Percentiles rank a stretch among this genome's conserved stretches.
phyloP scores from a whole-genome alignment of 2,888 invertebrate genomes.

The Diploptera punctata region DNA sequence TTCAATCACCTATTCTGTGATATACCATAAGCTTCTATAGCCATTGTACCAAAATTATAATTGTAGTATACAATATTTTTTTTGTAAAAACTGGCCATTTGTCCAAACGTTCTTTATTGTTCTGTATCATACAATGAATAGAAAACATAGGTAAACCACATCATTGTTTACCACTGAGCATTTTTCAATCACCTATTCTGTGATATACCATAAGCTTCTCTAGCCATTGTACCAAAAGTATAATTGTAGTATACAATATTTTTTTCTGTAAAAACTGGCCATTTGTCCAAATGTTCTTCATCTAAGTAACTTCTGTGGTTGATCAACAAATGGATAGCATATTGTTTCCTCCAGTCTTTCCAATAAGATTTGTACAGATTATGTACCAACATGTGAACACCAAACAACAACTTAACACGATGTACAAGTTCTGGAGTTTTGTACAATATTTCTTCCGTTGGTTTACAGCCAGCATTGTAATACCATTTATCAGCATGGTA shows the following conservation, averaged over 20 bases:
- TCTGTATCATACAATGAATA: no score
- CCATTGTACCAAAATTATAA: no score
- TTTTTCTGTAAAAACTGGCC: slow-evolving; percentile 1
- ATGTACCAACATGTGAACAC: slow-evolving; percentile 51
- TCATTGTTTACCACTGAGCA: no score
- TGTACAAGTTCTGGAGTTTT: slow-evolving; percentile 51
- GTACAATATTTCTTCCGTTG: slow-evolving; percentile 51
- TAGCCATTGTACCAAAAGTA: slow-evolving; percentile 17
- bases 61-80: not conserved
- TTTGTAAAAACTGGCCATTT: not conserved
- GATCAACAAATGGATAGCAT: slow-evolving; percentile 52
- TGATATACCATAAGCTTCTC: not conserved
- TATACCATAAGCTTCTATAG: no score
- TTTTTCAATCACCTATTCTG: no score
- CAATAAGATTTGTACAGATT: slow-evolving; percentile 48
- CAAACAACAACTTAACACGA: slow-evolving; percentile 50
- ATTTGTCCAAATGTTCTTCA: not conserved
- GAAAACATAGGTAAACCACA: no score
- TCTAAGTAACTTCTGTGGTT: slow-evolving; percentile 46
- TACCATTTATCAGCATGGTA: slow-evolving; percentile 52
- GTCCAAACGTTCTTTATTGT: not conserved
- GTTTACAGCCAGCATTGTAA: slow-evolving; percentile 54
- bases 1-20: no score
- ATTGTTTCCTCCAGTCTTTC: slow-evolving; percentile 49
- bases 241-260: not conserved